Percentiles rank a stretch among this genome's conserved stretches.
Conservation (phyloP, 2,888 invertebrate species). For the Mechanitis mazaeus region DNA sequence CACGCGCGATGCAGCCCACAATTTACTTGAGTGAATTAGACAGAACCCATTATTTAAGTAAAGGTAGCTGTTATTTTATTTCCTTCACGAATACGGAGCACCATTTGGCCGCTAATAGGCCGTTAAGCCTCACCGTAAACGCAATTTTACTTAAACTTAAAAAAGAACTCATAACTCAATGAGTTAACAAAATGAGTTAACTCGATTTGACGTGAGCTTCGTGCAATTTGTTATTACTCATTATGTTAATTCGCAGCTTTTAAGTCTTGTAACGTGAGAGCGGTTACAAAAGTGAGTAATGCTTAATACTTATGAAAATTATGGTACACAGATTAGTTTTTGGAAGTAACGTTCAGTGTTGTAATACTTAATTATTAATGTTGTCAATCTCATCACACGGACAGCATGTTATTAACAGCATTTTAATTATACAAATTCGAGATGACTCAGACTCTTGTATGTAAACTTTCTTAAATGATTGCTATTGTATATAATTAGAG, state of each 20-base stretch:
- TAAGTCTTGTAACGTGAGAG: constrained; percentile 46
- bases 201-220: constrained; percentile 65
- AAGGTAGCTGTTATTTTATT: constrained; percentile 72
- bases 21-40: constrained; percentile 71
- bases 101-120: constrained; percentile 68
- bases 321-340: constrained; percentile 33
- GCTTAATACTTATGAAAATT: constrained; percentile 40
- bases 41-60: constrained; percentile 69
- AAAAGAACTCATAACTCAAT: constrained; percentile 52
- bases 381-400: constrained; percentile 24
- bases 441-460: constrained; percentile 10
- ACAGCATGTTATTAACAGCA: constrained; percentile 25
- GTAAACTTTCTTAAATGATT: too few relatives aligned
- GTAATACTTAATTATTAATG: constrained; percentile 31
- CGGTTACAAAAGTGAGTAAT: constrained; percentile 22
- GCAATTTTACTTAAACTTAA: constrained; percentile 54
- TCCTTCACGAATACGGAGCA: constrained; percentile 60
- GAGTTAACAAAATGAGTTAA: constrained; percentile 47
- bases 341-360: constrained; percentile 22
- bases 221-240: constrained; percentile 68
- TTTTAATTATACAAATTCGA: constrained; percentile 27
- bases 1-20: constrained; percentile 63
- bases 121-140: constrained; percentile 52
- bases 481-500: too few relatives aligned
- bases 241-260: constrained; percentile 63